phyloP scores from a whole-genome alignment of 2,113 vertebrate species.

The Melanotaenia duboulayi region DNA sequence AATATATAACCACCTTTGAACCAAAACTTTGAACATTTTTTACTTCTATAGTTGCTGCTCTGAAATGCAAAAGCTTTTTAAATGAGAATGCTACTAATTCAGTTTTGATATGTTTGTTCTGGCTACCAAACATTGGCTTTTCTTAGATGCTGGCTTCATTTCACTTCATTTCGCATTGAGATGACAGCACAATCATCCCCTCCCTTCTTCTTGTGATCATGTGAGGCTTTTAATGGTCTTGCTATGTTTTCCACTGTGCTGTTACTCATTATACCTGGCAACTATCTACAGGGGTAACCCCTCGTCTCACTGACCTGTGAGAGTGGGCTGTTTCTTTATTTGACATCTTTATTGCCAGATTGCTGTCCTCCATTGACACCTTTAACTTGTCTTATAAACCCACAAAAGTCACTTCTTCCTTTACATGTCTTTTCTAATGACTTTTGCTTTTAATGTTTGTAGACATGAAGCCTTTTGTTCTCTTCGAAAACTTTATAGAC shows the following conservation, averaged over 20 bases:
- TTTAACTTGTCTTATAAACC: neutral
- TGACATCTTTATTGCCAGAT: constrained; percentile 68
- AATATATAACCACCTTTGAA: too few species aligned
- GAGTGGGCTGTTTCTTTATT: constrained; percentile 31
- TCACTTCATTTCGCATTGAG: neutral
- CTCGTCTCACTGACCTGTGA: constrained; percentile 66
- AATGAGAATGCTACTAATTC: neutral
- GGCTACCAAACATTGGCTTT: neutral
- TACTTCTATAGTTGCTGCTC: neutral
- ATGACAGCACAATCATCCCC: constrained; percentile 15
- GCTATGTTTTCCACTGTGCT: constrained; percentile 57
- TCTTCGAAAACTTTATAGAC: neutral
- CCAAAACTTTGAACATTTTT: too few species aligned
- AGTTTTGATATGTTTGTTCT: neutral
- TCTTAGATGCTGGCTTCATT: constrained; percentile 23
- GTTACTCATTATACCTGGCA: constrained; percentile 69
- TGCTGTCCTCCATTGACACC: constrained; percentile 10
- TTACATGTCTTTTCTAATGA: neutral
- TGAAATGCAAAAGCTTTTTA: neutral
- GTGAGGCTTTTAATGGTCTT: constrained; percentile 34
- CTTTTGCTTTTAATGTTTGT: neutral
- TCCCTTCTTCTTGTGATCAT: constrained; percentile 21
- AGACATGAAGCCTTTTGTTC: neutral
- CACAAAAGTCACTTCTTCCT: neutral
- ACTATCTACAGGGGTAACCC: constrained; percentile 55